Evolutionary conservation across 2,797 vertebrate species (phyloP), one percentile per base, ranked within the genome.

Genomic region (Urosaurus nigricauda): DNA sequence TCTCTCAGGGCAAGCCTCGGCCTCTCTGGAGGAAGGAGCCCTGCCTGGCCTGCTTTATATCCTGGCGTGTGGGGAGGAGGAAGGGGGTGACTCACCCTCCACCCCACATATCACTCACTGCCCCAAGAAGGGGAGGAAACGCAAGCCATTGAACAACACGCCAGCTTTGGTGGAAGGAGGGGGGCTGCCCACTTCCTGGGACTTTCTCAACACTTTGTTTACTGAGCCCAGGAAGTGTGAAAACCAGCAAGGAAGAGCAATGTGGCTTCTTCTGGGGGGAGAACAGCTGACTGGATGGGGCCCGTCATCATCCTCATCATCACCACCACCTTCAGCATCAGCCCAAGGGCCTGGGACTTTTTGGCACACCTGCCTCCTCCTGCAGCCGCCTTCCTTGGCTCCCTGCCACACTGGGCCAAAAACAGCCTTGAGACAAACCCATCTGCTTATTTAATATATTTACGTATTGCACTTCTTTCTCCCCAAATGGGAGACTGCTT

Each of bases 11-110:
- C 8, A 35, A 21, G n/a, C 40, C 7, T 1, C 0, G 26, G 78
- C 47, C 90, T 88, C 77, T 78, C 65, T 47, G 32, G 65, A 32
- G 85, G 0, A 63, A 65, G 0, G 32, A 40, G 85, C 58, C 26
- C 43, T 80, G 83, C 35, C 0, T 0, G 37, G 85, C 51, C 90
- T 94, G 91, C 29, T 95, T 96, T 96, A 96, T 96, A 87, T 1
- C 2, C 32, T 4, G n/a, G 4, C 14, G 3, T 47, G 43, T 47
- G 53, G 5, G 63, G 51, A 43, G 63, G 13, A 12, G 40, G 35
- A 73, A 6, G 53, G 70, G 77, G 60, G 70, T 91, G 91, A 92
- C 80, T 91, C 91, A 89, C 51, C 65, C 21, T 29, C 65, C 78
- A 9, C 19, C n/a, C 85, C 77, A 17, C 21, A 11, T 53, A 60